Evolutionary conservation across 2,888 invertebrate species (phyloP).

Genomic region (Andrena minutula): DNA sequence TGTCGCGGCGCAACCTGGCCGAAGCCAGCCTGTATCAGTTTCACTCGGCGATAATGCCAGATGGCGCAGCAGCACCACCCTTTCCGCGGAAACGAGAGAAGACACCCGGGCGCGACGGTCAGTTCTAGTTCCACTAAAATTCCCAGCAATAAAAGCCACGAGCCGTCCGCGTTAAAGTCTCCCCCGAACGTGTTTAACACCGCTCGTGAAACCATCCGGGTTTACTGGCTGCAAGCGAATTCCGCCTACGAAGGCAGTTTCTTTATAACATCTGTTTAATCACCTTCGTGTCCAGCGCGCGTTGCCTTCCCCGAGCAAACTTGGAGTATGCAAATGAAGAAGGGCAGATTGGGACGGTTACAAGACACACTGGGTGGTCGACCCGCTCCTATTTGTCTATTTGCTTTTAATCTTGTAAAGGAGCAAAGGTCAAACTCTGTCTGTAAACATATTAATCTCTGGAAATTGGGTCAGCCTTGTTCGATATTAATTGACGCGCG

Average conservation of each 20-base stretch:
- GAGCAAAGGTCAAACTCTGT: slow-evolving; percentile 49
- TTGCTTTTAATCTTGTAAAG: slow-evolving; percentile 58
- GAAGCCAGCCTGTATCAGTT: neutral
- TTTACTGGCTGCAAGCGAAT: neutral
- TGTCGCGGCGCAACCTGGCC: neutral
- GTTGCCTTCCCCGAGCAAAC: neutral
- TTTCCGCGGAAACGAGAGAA: neutral
- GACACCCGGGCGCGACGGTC: neutral
- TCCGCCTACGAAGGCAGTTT: neutral
- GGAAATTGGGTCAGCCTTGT: slow-evolving; percentile 59
- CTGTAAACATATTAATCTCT: slow-evolving; percentile 61
- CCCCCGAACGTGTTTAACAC: neutral
- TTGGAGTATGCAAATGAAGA: neutral
- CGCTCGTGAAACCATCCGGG: neutral
- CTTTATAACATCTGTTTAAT: neutral
- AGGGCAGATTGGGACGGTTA: slow-evolving; percentile 22
- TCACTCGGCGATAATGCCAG: neutral
- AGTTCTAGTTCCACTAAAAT: neutral
- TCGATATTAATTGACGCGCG: slow-evolving; percentile 47
- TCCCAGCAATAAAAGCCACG: slow-evolving; percentile 13
- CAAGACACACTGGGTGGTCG: slow-evolving; percentile 36
- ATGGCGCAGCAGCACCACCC: neutral
- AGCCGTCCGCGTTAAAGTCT: neutral
- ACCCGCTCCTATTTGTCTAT: slow-evolving; percentile 48
- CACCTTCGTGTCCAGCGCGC: neutral